These are phyloP conservation scores for Drosophila serrata DNA, from an alignment of 1,140 invertebrate genomes.

Conservation along the genomic window DNA sequence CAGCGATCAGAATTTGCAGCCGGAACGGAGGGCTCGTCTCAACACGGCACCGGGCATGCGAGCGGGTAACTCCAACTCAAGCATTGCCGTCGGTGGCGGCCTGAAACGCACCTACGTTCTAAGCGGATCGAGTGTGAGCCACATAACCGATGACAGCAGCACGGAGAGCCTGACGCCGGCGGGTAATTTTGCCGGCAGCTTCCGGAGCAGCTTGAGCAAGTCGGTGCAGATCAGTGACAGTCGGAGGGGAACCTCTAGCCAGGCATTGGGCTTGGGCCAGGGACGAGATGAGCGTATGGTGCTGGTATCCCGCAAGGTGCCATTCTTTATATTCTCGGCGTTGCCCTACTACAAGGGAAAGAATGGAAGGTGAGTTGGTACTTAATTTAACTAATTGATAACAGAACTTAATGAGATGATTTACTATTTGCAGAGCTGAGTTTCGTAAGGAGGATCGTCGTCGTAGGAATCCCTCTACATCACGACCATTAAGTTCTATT, in stretches of 20 bases:
- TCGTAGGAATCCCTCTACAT: conserved; percentile 92
- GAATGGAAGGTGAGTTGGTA: conserved; percentile 87
- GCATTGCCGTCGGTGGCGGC: conserved; percentile 48
- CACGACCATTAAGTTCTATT: conserved; percentile 93
- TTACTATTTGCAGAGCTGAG: conserved; percentile 87
- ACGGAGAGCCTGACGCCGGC: conserved; percentile 81
- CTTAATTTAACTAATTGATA: background rate
- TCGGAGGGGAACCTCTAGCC: conserved; percentile 35
- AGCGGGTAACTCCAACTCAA: conserved; percentile 34
- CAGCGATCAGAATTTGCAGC: conserved; percentile 69
- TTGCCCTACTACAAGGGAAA: conserved; percentile 92
- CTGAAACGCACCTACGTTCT: conserved; percentile 77
- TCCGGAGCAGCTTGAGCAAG: conserved; percentile 85
- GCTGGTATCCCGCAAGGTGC: conserved; percentile 90
- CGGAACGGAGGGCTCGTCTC: conserved; percentile 76
- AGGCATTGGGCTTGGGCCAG: conserved; percentile 37
- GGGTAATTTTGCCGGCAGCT: conserved; percentile 82
- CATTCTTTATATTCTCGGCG: conserved; percentile 93
- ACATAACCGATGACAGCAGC: conserved; percentile 81
- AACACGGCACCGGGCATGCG: conserved; percentile 83
- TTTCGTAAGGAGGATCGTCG: conserved; percentile 91
- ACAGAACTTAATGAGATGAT: background rate
- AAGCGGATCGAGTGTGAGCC: conserved; percentile 75
- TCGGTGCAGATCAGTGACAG: conserved; percentile 87
- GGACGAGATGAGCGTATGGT: conserved; percentile 90